phyloP scores from a whole-genome alignment of 2,888 invertebrate genomes.

The Dryococelus australis region DNA sequence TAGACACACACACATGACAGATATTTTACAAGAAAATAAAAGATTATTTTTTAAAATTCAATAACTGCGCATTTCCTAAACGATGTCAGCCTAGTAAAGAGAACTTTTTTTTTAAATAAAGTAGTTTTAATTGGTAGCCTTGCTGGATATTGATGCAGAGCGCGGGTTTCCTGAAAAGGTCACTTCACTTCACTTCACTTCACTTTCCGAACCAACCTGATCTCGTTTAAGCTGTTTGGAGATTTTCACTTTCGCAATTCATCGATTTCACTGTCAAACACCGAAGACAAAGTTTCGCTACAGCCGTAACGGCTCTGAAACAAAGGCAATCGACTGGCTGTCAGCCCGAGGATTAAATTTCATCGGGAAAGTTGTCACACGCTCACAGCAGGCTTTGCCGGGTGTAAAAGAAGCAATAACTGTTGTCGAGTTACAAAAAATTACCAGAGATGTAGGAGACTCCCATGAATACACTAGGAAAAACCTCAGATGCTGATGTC shows the following conservation, averaged over 20 bases:
- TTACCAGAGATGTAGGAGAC: not conserved
- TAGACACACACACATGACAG: too few relatives aligned
- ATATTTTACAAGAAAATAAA: too few relatives aligned
- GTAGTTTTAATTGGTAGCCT: too few relatives aligned
- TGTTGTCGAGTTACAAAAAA: not conserved
- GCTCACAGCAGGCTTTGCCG: not conserved
- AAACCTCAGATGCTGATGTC: not conserved
- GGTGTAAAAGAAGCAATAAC: not conserved
- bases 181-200: too few relatives aligned
- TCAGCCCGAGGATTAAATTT: not conserved
- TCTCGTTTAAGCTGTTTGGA: not conserved
- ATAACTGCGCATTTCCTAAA: too few relatives aligned
- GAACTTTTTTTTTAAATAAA: too few relatives aligned
- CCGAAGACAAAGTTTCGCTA: not conserved
- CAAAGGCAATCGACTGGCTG: not conserved
- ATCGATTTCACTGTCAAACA: not conserved
- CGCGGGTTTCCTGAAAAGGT: too few relatives aligned
- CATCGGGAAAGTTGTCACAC: not conserved
- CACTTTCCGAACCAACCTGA: too few relatives aligned
- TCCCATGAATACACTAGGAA: not conserved
- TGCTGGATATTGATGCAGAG: too few relatives aligned
- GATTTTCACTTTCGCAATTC: not conserved
- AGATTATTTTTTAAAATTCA: too few relatives aligned
- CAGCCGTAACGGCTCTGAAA: not conserved
- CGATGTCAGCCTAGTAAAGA: too few relatives aligned